Conservation (phyloP, 2,888 invertebrate species). For the Luperina nickerlii region DNA sequence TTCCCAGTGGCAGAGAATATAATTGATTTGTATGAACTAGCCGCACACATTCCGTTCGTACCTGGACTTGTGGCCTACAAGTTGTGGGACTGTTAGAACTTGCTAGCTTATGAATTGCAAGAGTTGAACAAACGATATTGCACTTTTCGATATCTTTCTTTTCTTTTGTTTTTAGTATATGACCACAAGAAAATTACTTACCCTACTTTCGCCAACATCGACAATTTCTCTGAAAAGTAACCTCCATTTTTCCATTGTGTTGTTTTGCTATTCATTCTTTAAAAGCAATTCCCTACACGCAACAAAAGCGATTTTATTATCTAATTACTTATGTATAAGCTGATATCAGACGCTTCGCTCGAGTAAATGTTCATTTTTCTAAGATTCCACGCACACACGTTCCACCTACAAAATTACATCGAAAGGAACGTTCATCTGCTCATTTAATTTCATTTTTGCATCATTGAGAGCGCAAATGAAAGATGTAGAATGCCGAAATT, state of each 20-base stretch:
- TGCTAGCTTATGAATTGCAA: background rate
- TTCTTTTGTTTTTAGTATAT: background rate
- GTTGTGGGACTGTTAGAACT: background rate
- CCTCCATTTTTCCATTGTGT: background rate
- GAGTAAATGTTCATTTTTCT: background rate
- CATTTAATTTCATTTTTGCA: background rate
- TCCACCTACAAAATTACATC: background rate
- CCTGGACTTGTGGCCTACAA: background rate
- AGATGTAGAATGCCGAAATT: background rate
- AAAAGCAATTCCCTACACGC: background rate
- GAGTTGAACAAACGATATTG: background rate
- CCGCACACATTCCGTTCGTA: slow-evolving; percentile 14
- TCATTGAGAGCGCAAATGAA: too few species aligned
- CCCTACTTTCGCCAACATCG: background rate
- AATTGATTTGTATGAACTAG: slow-evolving; percentile 20
- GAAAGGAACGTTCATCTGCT: background rate
- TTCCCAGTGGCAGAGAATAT: background rate
- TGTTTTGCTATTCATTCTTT: background rate
- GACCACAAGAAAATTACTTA: background rate
- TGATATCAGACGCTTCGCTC: background rate
- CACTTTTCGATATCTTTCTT: background rate
- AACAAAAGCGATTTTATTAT: background rate
- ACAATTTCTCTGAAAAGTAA: background rate
- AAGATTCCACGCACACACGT: background rate
- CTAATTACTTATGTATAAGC: background rate